Conservation (phyloP, 2,113 vertebrate species). For the Melanotaenia duboulayi region DNA sequence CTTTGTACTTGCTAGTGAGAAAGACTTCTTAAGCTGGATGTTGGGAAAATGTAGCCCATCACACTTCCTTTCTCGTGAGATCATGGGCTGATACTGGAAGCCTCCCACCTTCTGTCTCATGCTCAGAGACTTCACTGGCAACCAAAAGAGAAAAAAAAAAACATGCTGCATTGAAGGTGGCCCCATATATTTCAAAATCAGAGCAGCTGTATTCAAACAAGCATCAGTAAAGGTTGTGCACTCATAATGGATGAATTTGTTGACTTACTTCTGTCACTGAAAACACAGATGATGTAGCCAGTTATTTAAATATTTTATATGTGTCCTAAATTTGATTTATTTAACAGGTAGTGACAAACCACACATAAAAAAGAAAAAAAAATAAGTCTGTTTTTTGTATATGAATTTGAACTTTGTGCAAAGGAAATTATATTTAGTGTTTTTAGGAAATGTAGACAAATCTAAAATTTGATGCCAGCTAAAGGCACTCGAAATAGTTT, state of each 20-base stretch:
- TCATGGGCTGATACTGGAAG: conserved; percentile 65
- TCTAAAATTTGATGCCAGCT: too few species aligned
- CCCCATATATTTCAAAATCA: conserved; percentile 24
- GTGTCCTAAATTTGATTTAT: too few species aligned
- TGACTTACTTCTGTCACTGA: not conserved
- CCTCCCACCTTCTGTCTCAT: conserved; percentile 45
- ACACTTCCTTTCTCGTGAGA: conserved; percentile 75
- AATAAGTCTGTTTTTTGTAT: too few species aligned
- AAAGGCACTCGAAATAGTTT: too few species aligned
- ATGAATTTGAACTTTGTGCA: too few species aligned
- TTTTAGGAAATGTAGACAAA: too few species aligned
- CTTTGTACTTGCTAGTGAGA: conserved; percentile 29
- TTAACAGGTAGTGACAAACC: too few species aligned
- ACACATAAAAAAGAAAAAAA: too few species aligned
- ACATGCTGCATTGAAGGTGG: conserved; percentile 48
- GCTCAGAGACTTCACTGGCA: conserved; percentile 54
- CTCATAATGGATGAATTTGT: not conserved
- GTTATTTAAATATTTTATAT: not conserved
- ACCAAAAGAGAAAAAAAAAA: conserved; percentile 36
- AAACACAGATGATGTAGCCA: not conserved
- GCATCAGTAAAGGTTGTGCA: conserved; percentile 32
- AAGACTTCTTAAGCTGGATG: conserved; percentile 51
- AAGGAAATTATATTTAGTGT: too few species aligned
- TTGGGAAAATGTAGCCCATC: conserved; percentile 42
- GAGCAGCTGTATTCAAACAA: conserved; percentile 41